Base-by-base conservation (phyloP, 2,888 invertebrate species). In the Leptopilina syphax region DNA sequence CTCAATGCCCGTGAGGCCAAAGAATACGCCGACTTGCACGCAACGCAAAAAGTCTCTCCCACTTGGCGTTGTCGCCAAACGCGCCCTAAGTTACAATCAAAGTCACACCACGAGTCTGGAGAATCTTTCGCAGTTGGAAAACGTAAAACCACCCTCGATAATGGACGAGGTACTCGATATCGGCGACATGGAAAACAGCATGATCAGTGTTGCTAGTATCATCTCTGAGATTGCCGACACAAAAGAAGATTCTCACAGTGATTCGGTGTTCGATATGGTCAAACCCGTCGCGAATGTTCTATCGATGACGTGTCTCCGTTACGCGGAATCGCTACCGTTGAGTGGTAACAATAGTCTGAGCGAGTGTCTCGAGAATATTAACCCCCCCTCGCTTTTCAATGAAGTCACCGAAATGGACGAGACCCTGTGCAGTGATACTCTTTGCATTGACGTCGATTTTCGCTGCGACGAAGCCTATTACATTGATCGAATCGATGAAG, bases 201-300 rank as follows among this genome's bases (percentile, higher is more conserved):
- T 97, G 95, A 93, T 96, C 13, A 97, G 97, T 79, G 96, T 97
- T 0, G 96, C 96, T 0, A 97, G 97, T 89, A 95, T 97, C 80
- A 95, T 95, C 44, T 97, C 96, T 0, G 97, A 97, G 92, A 94
- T 95, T 4, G 96, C 94, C 0, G 96, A 96, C 80, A 85, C 92
- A 0, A 93, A 92, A 80, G 92, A 93, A 65, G 88, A 92, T 47
- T 89, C 92, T 0, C 91, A 92, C 67, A 92, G 92, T 65, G 92
- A 91, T 79, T 85, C 89, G 3, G 91, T 95, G 2, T 94, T 95
- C 86, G 94, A 95, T 85, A 92, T 94, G 54, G 93, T 94, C 80
- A 94, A 94, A 85, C 94, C 94, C 0, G 88, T 92, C 0, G 92
- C 92, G 80, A 94, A 93, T 88, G 94, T 93, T 86, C 92, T 93